Base-by-base conservation (phyloP, 2,797 vertebrate species). In the Artibeus jamaicensis region DNA sequence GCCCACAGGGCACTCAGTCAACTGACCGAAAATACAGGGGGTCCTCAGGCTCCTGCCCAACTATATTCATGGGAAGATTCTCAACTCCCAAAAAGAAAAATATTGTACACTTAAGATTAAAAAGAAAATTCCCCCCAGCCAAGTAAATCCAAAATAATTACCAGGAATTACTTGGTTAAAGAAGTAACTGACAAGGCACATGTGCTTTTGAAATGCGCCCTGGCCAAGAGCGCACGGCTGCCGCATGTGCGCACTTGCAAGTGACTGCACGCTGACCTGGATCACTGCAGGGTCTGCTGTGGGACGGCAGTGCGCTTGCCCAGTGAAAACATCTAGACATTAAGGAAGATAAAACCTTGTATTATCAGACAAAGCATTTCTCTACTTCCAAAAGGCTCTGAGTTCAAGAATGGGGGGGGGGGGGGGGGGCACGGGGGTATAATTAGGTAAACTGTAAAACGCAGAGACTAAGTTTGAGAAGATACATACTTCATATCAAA, bases 401-500 rank as follows among this genome's bases (percentile, higher is more conserved):
- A 92, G 65, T 84, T 82, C 87, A 92, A 97, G 76, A 85, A 95
- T 7, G 3, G 1, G 16, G 88, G 76, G 9, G 79, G 84, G 9
- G 79, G 84, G 9, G 42, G 9, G 42, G 46, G 37, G 50, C 32
- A 76, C 16, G 9, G 42, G 46, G 37, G 50, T 34, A 79, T 24
- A 85, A 92, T 73, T 55, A 89, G 46, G 10, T 67, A 82, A 84
- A 71, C 8, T 67, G n/a, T 24, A 76, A 86, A 92, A 95, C 29
- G 91, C 55, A 95, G 2, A 87, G 26, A 78, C 34, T 5, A 71
- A 74, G 29, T 21, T 83, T 5, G 71, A 76, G 93, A 94, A 93
- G 81, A 89, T 94, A 99, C 99, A 98, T 98, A 99, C 99, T 99
- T 99, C 99, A 99, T 99, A 98, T 99, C 99, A 98, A 99, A 99